Evolutionary conservation across 2,797 vertebrate species (phyloP).

Genomic region (Hoplostethus mediterraneus): DNA sequence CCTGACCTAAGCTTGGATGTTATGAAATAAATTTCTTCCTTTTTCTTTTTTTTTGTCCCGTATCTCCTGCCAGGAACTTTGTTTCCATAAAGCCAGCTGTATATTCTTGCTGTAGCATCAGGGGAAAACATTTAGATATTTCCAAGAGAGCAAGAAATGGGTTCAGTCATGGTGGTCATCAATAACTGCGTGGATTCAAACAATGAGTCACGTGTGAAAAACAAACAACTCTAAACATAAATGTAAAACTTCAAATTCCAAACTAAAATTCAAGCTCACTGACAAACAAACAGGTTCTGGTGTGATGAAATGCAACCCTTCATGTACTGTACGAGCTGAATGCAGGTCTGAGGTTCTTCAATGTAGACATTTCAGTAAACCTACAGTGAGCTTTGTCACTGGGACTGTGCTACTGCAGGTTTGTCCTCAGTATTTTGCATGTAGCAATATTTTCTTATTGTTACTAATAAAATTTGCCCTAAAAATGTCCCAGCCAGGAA

Average conservation of each 20-base stretch:
- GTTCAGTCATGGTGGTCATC: conserved; percentile 42
- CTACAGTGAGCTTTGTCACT: conserved; percentile 25
- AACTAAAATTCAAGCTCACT: conserved; percentile 8
- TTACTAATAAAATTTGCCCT: conserved; percentile 22
- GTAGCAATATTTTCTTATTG: conserved; percentile 33
- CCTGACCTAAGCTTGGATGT: conserved; percentile 47
- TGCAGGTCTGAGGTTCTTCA: conserved; percentile 4
- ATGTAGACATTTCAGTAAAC: conserved; percentile 35
- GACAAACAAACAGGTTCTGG: too few relatives aligned
- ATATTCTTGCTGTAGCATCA: conserved; percentile 60
- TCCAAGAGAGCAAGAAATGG: conserved; percentile 41
- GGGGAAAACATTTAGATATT: conserved; percentile 55
- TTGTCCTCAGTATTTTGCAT: conserved; percentile 28
- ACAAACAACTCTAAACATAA: conserved; percentile 26
- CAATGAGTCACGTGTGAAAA: conserved; percentile 27
- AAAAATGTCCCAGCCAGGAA: conserved; percentile 29
- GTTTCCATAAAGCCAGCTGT: conserved; percentile 55
- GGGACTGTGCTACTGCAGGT: conserved; percentile 8
- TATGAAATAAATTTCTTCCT: conserved; percentile 61
- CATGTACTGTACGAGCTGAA: conserved; percentile 21
- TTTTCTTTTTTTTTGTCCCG: conserved; percentile 28
- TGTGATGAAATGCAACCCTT: not conserved
- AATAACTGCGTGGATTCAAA: conserved; percentile 36
- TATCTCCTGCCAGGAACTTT: conserved; percentile 65
- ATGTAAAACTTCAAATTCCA: conserved; percentile 18